Evolutionary conservation across 1,140 invertebrate genomes (phyloP).

Genomic region (Neodiprion virginianus): DNA sequence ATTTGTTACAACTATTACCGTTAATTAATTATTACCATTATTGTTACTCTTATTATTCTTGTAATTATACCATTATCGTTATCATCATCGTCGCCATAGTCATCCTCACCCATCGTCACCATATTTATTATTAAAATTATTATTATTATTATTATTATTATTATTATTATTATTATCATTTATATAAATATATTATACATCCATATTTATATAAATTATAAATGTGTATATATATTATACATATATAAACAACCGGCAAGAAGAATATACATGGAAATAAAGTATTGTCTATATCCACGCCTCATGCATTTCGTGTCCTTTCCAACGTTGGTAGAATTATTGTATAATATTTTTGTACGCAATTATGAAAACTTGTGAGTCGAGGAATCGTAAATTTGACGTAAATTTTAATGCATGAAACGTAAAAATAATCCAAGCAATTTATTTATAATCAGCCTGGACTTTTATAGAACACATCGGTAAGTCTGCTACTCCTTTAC

Average conservation of each 20-base stretch:
- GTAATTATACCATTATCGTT: neutral
- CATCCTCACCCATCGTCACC: neutral
- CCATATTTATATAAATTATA: conserved; percentile 39
- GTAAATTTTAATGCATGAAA: too few relatives aligned
- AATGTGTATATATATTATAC: conserved; percentile 6
- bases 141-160: conserved; percentile 31
- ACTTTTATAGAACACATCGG: too few relatives aligned
- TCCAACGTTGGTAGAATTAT: neutral
- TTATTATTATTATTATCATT: conserved; percentile 30
- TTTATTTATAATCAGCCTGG: too few relatives aligned
- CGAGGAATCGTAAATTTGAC: too few relatives aligned
- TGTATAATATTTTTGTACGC: too few relatives aligned
- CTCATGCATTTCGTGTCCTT: conserved; percentile 20
- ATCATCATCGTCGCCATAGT: too few relatives aligned
- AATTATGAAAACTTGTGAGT: too few relatives aligned
- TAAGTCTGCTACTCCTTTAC: too few relatives aligned
- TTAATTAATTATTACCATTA: neutral
- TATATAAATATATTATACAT: conserved; percentile 55
- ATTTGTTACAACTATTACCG: conserved; percentile 4
- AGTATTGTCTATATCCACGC: conserved; percentile 56
- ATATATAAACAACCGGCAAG: conserved; percentile 37
- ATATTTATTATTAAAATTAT: neutral
- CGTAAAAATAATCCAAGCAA: too few relatives aligned
- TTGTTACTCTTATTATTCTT: neutral
- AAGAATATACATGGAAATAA: conserved; percentile 52